These are phyloP conservation scores for Shinisaurus crocodilurus DNA, from an alignment of 2,113 vertebrate species.

Conservation along the genomic window DNA sequence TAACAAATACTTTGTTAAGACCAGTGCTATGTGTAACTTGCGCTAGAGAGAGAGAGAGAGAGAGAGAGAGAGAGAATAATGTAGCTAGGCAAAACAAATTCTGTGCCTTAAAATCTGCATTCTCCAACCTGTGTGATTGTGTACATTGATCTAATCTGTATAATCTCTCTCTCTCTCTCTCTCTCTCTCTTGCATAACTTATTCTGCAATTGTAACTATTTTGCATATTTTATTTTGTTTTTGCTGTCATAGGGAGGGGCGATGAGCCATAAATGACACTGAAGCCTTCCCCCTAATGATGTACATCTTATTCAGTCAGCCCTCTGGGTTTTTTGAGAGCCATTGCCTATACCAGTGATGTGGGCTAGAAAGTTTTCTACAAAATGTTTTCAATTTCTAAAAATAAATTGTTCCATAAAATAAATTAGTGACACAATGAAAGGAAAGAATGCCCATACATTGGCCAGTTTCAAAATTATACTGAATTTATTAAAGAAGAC, in stretches of 20 bases:
- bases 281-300: too few relatives aligned
- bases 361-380: not conserved
- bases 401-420: not conserved
- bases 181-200: too few relatives aligned
- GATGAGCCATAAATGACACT: not conserved
- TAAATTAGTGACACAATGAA: not conserved
- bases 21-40: not conserved
- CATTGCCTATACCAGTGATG: not conserved
- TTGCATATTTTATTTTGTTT: not conserved
- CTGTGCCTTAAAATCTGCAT: too few relatives aligned
- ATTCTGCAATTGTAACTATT: not conserved
- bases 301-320: not conserved
- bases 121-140: not conserved
- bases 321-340: not conserved
- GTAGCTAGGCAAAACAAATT: not conserved
- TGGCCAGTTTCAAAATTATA: not conserved
- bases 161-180: too few relatives aligned
- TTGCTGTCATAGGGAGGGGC: too few relatives aligned
- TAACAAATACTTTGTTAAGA: not conserved
- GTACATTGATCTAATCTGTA: not conserved
- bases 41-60: not conserved
- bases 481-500: not conserved
- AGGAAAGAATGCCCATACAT: not conserved
- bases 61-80: not conserved
- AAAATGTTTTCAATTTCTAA: not conserved